Percentiles rank a stretch among this genome's conserved stretches.
Conservation (phyloP, 2,797 vertebrate species). For the Falco cherrug region DNA sequence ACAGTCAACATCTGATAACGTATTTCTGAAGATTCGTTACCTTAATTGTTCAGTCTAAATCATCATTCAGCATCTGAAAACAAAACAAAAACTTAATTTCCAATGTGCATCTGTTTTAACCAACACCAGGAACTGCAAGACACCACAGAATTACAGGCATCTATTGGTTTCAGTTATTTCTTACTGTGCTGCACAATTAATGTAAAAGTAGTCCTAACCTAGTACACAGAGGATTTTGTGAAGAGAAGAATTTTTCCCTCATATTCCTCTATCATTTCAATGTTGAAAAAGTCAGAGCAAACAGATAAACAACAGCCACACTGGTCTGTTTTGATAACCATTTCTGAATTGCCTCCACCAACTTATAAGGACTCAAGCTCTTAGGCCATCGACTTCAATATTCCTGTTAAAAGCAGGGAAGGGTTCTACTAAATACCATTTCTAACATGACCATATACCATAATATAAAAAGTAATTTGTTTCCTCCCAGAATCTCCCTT, state of each 20-base stretch:
- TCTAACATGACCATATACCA: not conserved
- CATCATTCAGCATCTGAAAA: conserved; percentile 63
- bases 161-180: not conserved
- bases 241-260: not conserved
- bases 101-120: not conserved
- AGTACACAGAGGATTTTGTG: not conserved
- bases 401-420: not conserved
- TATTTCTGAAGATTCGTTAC: not conserved
- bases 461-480: not conserved
- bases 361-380: not conserved
- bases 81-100: conserved; percentile 4
- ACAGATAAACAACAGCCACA: not conserved
- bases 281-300: not conserved
- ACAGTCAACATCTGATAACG: not conserved
- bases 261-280: not conserved
- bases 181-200: not conserved
- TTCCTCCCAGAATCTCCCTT: not conserved
- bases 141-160: not conserved
- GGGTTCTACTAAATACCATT: not conserved
- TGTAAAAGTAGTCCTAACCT: not conserved
- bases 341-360: not conserved
- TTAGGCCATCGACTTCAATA: not conserved
- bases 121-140: not conserved
- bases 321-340: not conserved
- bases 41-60: conserved; percentile 65